Evolutionary conservation across 2,113 vertebrate genomes (phyloP).

Genomic region (Ochotona princeps): DNA sequence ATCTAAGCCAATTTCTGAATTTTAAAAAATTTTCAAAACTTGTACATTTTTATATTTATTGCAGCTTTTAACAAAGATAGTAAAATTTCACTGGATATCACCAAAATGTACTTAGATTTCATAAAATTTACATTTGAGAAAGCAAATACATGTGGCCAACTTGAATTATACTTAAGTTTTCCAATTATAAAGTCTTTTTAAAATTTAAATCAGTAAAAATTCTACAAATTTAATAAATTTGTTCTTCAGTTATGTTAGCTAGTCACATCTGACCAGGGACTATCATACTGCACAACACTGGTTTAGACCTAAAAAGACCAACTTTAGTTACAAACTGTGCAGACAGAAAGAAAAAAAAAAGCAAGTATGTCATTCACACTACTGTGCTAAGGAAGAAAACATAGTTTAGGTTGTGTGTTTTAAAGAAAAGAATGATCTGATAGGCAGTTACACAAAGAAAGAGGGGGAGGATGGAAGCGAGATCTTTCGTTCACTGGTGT

Average conservation of each 20-base stretch:
- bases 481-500: too few species aligned
- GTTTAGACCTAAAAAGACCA: background rate
- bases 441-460: too few species aligned
- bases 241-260: background rate
- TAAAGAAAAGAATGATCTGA: too few species aligned
- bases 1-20: background rate
- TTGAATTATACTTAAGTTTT: background rate
- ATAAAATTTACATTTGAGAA: background rate
- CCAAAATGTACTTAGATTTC: background rate
- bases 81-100: background rate
- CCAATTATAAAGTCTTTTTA: background rate
- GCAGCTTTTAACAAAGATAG: background rate
- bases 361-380: background rate
- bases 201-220: background rate
- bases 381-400: constrained; percentile 4
- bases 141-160: background rate
- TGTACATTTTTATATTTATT: background rate
- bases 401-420: background rate
- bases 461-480: too few species aligned
- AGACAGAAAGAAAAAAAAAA: background rate
- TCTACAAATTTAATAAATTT: constrained; percentile 19
- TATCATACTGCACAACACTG: background rate
- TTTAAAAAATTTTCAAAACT: background rate
- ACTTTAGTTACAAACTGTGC: background rate
- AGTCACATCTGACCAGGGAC: background rate